Evolutionary conservation across 2,113 vertebrate species (phyloP), one percentile per base, ranked within the genome.

Genomic region (Neomonachus schauinslandi): DNA sequence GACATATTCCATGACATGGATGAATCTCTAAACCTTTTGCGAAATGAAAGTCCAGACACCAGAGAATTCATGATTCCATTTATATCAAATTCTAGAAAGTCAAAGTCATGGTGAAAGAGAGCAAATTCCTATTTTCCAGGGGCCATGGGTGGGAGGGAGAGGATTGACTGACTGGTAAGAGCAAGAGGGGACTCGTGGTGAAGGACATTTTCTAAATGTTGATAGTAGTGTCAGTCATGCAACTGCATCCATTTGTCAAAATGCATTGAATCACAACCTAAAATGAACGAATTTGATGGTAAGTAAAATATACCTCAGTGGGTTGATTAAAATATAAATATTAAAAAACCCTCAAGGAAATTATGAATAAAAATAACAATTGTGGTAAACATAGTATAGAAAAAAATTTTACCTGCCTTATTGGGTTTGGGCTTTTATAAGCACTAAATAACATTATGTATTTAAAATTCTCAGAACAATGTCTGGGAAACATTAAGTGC

Each of bases 71-170:
- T 42, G 6, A 91, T 86, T 67, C n/a, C 22, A 21, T 63, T 42
- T 51, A 90, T 15, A 59, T 69, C n/a, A 80, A 80, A 59, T 67
- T 87, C n/a, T 59, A 91, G 65, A 80, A 95, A 92, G n/a, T 77
- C 26, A 84, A 65, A 90, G 42, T 65, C 19, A 46, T 19, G 65
- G 69, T 12, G 14, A 72, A 28, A 90, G n/a, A 65, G 36, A 89
- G 7, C 14, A 89, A 39, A 55, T 74, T 46, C 42, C 19, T 57
- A 5, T 63, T 67, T 90, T 90, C 46, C 76, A 90, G 57, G 10
- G 28, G 15, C 22, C 14, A n/a, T 69, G 53, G 42, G 2, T 80
- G 31, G 51, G 10, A 18, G 53, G 77, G 15, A 90, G 69, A 83
- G 3, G 15, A n/a, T 4, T 76, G 42, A 24, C 18, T 72, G 16